These are phyloP conservation scores for Oostethus manadensis DNA, from an alignment of 2,113 vertebrate species.

Conservation along the genomic window DNA sequence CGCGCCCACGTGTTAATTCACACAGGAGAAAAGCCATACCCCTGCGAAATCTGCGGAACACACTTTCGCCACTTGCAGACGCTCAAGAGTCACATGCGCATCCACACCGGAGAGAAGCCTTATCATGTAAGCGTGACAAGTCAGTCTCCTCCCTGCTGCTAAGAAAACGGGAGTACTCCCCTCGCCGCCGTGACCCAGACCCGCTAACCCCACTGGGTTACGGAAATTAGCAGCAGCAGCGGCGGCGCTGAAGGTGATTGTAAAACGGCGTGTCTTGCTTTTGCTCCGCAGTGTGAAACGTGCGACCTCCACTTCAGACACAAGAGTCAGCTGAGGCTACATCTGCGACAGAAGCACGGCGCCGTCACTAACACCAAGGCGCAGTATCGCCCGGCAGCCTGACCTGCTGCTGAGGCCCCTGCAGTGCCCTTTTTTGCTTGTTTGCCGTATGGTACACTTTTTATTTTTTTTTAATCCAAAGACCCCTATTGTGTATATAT, in stretches of 20 bases:
- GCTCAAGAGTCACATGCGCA: conserved; percentile 93
- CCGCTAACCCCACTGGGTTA: conserved; percentile 17
- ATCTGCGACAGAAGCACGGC: conserved; percentile 94
- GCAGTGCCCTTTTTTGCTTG: neutral
- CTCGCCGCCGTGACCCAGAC: conserved; percentile 9
- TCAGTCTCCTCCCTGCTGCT: conserved; percentile 3
- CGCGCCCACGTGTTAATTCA: conserved; percentile 94
- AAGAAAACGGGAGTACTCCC: conserved; percentile 23
- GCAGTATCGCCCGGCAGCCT: conserved; percentile 77
- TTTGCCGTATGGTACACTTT: conserved; percentile 23
- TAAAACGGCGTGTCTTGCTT: neutral
- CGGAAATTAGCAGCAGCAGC: neutral
- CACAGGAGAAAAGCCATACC: conserved; percentile 95
- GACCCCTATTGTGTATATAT: conserved; percentile 17
- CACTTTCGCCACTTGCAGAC: conserved; percentile 96
- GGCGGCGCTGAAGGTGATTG: neutral
- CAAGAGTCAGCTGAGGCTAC: conserved; percentile 96
- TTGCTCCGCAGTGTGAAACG: conserved; percentile 84
- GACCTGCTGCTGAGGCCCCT: conserved; percentile 70
- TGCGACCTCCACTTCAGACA: conserved; percentile 97
- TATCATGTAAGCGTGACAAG: conserved; percentile 84
- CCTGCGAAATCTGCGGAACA: conserved; percentile 92
- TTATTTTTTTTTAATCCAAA: conserved; percentile 37
- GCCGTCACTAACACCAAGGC: conserved; percentile 96
- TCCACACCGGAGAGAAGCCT: conserved; percentile 96